These are phyloP conservation scores for Malthinus flaveolus DNA, from an alignment of 2,888 invertebrate species.

Conservation along the genomic window DNA sequence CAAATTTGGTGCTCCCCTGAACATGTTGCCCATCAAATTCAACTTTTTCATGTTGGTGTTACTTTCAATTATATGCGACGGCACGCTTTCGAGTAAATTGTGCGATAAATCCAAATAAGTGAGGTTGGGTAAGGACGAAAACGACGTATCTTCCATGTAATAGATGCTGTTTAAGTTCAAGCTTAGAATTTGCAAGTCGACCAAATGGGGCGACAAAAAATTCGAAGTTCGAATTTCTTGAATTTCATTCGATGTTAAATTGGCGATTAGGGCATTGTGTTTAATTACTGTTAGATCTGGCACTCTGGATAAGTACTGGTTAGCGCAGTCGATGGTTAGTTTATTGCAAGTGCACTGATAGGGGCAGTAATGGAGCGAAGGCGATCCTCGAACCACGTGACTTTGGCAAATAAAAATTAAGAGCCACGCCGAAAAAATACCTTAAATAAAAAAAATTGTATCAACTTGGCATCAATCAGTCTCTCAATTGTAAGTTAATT, in stretches of 20 bases:
- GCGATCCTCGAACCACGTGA: too few relatives aligned
- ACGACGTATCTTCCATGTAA: conserved; percentile 43
- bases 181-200: conserved; percentile 43
- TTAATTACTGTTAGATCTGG: conserved; percentile 44
- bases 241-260: conserved; percentile 48
- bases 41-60: conserved; percentile 44
- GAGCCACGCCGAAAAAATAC: too few relatives aligned
- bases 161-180: conserved; percentile 45
- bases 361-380: conserved; percentile 23
- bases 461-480: too few relatives aligned
- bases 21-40: conserved; percentile 48
- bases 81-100: conserved; percentile 45
- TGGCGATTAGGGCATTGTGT: conserved; percentile 42
- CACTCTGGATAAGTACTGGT: conserved; percentile 39
- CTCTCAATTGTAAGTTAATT: too few relatives aligned
- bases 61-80: conserved; percentile 40
- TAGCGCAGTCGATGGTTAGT: conserved; percentile 41
- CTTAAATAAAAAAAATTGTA: too few relatives aligned
- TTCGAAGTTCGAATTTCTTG: conserved; percentile 40
- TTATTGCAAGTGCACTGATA: conserved; percentile 43
- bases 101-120: conserved; percentile 48
- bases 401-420: too few relatives aligned
- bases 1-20: conserved; percentile 42
- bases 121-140: conserved; percentile 43
- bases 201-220: conserved; percentile 43